These are phyloP conservation scores for Crotalus horridus DNA, from an alignment of 2,113 vertebrate species.

Conservation along the genomic window DNA sequence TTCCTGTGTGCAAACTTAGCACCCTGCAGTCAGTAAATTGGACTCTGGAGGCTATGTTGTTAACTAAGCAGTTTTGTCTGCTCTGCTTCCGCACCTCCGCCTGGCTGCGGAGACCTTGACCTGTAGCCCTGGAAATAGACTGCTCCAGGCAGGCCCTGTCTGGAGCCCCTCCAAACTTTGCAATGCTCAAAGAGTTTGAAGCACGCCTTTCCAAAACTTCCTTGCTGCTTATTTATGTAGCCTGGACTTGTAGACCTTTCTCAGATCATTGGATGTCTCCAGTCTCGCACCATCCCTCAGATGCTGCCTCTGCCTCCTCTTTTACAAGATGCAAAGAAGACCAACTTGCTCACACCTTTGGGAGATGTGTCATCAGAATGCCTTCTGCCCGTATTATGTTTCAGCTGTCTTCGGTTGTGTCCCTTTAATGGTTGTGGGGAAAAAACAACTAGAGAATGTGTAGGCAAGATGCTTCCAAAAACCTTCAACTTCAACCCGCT, in stretches of 20 bases:
- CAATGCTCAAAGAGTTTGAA: neutral
- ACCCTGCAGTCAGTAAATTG: neutral
- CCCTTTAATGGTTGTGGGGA: neutral
- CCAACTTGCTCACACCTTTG: neutral
- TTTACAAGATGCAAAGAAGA: neutral
- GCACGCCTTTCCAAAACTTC: neutral
- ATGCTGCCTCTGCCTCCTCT: neutral
- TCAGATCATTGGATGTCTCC: neutral
- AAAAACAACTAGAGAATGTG: neutral
- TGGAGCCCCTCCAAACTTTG: too few relatives aligned
- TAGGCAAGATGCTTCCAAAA: neutral
- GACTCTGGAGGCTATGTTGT: neutral
- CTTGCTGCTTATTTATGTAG: neutral
- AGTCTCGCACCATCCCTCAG: conserved; percentile 1
- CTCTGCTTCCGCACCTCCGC: neutral
- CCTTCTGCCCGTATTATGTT: neutral
- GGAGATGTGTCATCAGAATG: neutral
- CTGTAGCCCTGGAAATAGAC: neutral
- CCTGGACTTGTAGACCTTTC: neutral
- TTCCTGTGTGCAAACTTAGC: neutral
- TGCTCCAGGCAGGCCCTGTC: neutral
- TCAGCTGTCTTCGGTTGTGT: neutral
- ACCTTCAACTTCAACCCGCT: neutral
- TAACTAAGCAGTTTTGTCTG: neutral
- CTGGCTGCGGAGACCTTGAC: neutral